A percentile compares a stretch with the other conserved stretches of the same genome.
Evolutionary conservation across 2,888 invertebrate species (phyloP).

Genomic region (Phyllotreta cruciferae): DNA sequence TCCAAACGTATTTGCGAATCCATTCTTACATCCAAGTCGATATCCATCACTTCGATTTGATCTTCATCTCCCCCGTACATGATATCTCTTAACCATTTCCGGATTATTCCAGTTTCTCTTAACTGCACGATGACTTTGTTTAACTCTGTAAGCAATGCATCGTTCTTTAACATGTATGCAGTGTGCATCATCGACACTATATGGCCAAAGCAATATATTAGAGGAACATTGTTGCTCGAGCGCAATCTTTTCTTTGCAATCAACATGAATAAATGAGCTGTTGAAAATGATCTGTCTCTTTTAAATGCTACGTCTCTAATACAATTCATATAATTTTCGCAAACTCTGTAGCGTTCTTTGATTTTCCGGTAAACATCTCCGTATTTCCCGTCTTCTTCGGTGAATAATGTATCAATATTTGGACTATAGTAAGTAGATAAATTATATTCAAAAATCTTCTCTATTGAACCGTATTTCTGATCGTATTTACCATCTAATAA

Average conservation of each 20-base stretch:
- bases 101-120: constrained; percentile 43
- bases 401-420: constrained; percentile 43
- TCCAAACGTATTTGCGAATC: constrained; percentile 8
- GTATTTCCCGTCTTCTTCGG: constrained; percentile 11
- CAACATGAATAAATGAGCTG: constrained; percentile 47
- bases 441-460: constrained; percentile 45
- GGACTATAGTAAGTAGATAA: constrained; percentile 43
- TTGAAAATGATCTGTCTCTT: constrained; percentile 44
- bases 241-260: constrained; percentile 47
- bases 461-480: constrained; percentile 45
- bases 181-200: constrained; percentile 51
- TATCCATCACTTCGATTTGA: constrained; percentile 2
- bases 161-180: constrained; percentile 48
- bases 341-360: constrained; percentile 34
- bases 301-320: constrained; percentile 43
- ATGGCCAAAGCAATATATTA: constrained; percentile 46
- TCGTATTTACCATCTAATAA: constrained; percentile 42
- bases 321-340: constrained; percentile 43
- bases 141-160: constrained; percentile 49
- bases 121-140: constrained; percentile 46
- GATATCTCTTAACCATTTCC: constrained; percentile 35
- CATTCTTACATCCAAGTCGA: not conserved
- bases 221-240: constrained; percentile 38
- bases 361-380: not conserved
- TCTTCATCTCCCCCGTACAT: not conserved